Evolutionary conservation across 2,888 invertebrate genomes (phyloP), one percentile per base, ranked within the genome.

Genomic region (Imbricaverruca yamaguchii): DNA sequence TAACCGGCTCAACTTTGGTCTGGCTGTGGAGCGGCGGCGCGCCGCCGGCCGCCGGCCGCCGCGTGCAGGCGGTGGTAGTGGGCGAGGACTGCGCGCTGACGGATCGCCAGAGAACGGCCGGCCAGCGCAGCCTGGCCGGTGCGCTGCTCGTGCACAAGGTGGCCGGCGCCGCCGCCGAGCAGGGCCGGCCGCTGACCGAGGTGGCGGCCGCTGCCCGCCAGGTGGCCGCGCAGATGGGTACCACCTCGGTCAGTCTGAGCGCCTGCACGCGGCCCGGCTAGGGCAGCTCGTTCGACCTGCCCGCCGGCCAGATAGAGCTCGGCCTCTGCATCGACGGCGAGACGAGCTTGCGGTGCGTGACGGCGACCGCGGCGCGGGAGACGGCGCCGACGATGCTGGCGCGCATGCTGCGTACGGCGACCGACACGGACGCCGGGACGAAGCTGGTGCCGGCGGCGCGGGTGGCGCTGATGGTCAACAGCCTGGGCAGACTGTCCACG

Each of bases 1-100:
- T 0, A 93, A 94, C 85, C 88, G 93, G 82, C 87, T 95, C 23
- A 94, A 93, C 87, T 95, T 95, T 86, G 94, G 94, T 0, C 89
- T 94, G 86, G 94, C 94, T 1, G 90, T 92, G 21, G 93, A 94
- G 86, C 91, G 91, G 85, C 93, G 93, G 1, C 90, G 90, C 85
- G 89, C 89, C 63, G 88, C 89, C 81, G 91, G 91, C 0, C 88
- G 92, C 25, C 79, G 85, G 86, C 0, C 88, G 92, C 25, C 79
- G 85, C 86, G 85, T 86, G 39, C 88, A 88, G 74, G 88, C 88
- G 86, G 86, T 90, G 25, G 89, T 92, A 11, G 91, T 93, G 0
- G 91, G 91, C 0, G 94, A 94, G 84, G 93, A 94, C 86, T 91
- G 91, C 81, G 91, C 92, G 0, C 85, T 89, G n/a, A 85, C 84